Percentiles rank a stretch among this genome's conserved stretches.
These are phyloP conservation scores for Ctenoplectra terminalis DNA, from an alignment of 1,140 invertebrate species.

Conservation along the genomic window DNA sequence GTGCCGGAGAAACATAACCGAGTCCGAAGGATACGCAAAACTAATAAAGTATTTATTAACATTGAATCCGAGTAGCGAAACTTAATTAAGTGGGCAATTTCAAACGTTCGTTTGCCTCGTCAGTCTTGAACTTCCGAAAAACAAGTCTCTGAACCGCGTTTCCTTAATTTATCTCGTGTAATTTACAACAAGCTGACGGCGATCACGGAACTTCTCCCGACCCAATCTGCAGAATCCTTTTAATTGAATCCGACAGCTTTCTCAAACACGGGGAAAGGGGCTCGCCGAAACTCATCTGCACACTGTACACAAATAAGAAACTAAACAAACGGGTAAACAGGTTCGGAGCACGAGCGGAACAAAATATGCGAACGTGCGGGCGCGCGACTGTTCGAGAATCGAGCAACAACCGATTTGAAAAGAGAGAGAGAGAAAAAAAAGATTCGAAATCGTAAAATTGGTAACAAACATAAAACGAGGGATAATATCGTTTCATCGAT, in stretches of 20 bases:
- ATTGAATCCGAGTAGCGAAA: neutral
- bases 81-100: slow-evolving; percentile 32
- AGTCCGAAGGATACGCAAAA: no score
- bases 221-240: slow-evolving; percentile 38
- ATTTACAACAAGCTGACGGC: slow-evolving; percentile 22
- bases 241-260: slow-evolving; percentile 41
- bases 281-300: slow-evolving; percentile 32
- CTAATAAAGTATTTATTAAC: neutral
- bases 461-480: neutral
- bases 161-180: slow-evolving; percentile 23
- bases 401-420: no score
- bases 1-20: no score
- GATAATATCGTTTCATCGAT: neutral
- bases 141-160: slow-evolving; percentile 29
- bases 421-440: no score
- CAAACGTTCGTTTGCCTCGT: neutral
- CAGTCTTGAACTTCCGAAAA: neutral
- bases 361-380: neutral
- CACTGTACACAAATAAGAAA: slow-evolving; percentile 34
- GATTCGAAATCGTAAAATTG: neutral
- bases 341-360: neutral
- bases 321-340: neutral
- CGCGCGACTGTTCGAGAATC: neutral
- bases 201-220: neutral
- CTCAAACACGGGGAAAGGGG: neutral